These are phyloP conservation scores for Crotalus horridus DNA, from an alignment of 2,113 vertebrate genomes.

Conservation along the genomic window DNA sequence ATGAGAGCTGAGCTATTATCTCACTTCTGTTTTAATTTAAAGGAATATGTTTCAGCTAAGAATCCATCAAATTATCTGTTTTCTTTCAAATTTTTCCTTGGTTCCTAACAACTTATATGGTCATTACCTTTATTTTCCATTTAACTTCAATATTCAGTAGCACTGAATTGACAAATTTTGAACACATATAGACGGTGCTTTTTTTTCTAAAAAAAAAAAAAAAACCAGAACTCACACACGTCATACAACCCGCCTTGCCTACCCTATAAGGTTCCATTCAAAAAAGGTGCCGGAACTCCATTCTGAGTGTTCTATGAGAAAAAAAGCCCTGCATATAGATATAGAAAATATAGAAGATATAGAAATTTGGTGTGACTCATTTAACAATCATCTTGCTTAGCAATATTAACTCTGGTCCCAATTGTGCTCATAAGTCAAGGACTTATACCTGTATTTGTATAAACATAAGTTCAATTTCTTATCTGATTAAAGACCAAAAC, in stretches of 20 bases:
- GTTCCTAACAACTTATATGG: slow-evolving; percentile 66
- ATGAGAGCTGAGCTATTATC: slow-evolving; percentile 58
- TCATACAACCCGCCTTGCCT: too few species aligned
- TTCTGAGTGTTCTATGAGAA: too few species aligned
- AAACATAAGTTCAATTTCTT: neutral
- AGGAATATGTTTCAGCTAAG: slow-evolving; percentile 63
- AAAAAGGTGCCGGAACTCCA: too few species aligned
- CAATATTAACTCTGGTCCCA: neutral
- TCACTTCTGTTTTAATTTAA: slow-evolving; percentile 65
- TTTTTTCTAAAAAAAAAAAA: too few species aligned
- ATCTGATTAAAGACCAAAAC: too few species aligned
- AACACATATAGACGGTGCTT: slow-evolving; percentile 20
- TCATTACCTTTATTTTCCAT: slow-evolving; percentile 61
- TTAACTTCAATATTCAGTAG: slow-evolving; percentile 53
- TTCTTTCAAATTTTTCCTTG: slow-evolving; percentile 64
- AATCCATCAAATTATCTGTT: slow-evolving; percentile 58
- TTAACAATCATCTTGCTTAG: neutral
- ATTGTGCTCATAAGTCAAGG: neutral
- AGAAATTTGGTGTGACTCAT: neutral
- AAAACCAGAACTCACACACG: too few species aligned
- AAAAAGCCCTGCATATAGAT: neutral
- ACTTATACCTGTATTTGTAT: neutral
- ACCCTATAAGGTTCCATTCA: too few species aligned
- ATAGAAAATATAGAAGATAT: slow-evolving; percentile 31
- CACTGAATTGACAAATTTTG: slow-evolving; percentile 61